Evolutionary conservation across 92 coral and sea anemone genomes (phyloP).

Genomic region (Parazoanthus swiftii): DNA sequence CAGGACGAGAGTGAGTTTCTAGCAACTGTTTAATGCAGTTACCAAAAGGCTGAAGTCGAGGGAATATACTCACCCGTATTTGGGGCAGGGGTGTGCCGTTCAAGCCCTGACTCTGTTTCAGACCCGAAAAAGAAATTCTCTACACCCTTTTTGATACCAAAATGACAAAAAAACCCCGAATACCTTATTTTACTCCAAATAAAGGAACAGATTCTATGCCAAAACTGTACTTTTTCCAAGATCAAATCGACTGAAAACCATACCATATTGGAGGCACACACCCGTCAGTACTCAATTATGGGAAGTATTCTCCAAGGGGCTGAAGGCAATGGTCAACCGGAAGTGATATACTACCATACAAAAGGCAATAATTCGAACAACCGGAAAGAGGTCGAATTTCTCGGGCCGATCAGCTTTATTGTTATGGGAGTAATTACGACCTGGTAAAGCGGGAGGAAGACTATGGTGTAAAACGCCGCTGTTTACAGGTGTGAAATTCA

Average conservation of each 20-base stretch:
- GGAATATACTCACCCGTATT: too few species aligned
- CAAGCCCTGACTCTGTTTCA: too few species aligned
- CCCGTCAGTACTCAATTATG: too few species aligned
- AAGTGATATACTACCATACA: background rate
- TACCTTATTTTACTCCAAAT: too few species aligned
- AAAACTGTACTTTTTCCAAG: too few species aligned
- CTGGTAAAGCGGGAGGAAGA: background rate
- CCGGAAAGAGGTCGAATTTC: background rate
- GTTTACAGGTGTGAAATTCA: background rate
- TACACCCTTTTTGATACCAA: too few species aligned
- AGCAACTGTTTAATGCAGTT: constrained; percentile 2
- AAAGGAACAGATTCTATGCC: too few species aligned
- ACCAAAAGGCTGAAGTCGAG: background rate
- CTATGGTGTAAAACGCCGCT: background rate
- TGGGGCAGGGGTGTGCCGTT: too few species aligned
- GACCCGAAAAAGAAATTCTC: background rate
- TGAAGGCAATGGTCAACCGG: background rate
- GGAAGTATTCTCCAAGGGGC: too few species aligned
- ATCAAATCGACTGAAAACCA: too few species aligned
- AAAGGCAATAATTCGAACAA: background rate
- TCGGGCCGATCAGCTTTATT: background rate
- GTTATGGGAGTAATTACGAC: background rate
- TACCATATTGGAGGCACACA: too few species aligned
- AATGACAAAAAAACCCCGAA: too few species aligned
- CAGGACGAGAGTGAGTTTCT: background rate